These are phyloP conservation scores for Crotalus helleri DNA, from an alignment of 2,113 vertebrate genomes.

Conservation along the genomic window DNA sequence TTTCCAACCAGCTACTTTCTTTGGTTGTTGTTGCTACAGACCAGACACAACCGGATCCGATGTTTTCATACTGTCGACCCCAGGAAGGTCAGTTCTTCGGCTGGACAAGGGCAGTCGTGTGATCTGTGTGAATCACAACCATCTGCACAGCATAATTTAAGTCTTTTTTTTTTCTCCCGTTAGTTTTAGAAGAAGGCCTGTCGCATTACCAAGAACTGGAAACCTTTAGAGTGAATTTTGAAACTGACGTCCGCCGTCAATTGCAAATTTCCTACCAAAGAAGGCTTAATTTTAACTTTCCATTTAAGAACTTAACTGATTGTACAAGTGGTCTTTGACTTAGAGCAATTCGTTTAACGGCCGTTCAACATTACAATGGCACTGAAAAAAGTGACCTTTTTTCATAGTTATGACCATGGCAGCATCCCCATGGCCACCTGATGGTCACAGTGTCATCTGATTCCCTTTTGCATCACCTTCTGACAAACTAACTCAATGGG, in stretches of 20 bases:
- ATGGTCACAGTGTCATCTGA: rapidly evolving
- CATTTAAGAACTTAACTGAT: not conserved
- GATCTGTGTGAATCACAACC: not conserved
- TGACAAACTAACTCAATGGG: no score
- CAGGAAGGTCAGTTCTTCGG: not conserved
- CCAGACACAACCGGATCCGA: not conserved
- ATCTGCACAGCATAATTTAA: not conserved
- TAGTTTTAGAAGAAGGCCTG: not conserved
- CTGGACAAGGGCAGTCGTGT: no score
- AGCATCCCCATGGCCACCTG: not conserved
- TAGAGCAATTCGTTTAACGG: not conserved
- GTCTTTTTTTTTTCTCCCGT: not conserved
- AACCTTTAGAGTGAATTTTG: not conserved
- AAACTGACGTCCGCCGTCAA: not conserved
- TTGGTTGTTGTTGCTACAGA: not conserved
- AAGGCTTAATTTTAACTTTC: not conserved
- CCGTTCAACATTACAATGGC: rapidly evolving
- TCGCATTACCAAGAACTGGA: not conserved
- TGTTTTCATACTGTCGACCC: not conserved
- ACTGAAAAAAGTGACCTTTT: not conserved
- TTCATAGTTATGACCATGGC: not conserved
- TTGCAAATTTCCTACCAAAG: not conserved
- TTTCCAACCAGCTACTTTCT: not conserved
- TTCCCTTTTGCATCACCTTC: no score
- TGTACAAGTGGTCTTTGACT: not conserved